Base-by-base conservation (phyloP, 2,888 invertebrate genomes). In the Apodemia zela region DNA sequence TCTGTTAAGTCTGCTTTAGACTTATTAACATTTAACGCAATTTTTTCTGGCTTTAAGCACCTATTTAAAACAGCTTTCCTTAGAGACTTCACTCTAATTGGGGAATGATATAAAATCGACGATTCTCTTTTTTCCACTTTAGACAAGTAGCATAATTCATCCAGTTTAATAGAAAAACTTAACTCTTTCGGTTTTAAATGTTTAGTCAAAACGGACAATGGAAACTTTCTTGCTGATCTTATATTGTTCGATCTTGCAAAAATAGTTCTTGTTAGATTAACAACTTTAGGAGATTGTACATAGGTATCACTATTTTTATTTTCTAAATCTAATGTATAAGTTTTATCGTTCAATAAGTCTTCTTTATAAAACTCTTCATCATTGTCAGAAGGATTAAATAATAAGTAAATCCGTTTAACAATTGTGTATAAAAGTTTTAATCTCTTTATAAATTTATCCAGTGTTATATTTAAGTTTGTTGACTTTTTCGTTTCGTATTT, bases 351-450 rank as follows among this genome's bases (percentile, higher is more conserved):
- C 2, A 70, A 63, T 7, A 69, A 71, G 13, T 78, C 78, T 25
- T 84, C 81, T 35, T 62, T 58, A 13, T 73, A 78, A 64, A 85
- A 81, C 4, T 82, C 75, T 1, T 87, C 84, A 3, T 88, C 85
- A 35, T 77, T 79, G n/a, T 88, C 86, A 62, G 80, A 82, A 0
- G 89, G 89, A 62, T 81, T 80, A 3, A 86, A 73, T 35, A 90
- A 51, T 2, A 68, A 63, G 60, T 85, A 81, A 11, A 90, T 87
- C 76, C 79, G 80, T 18, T 74, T 81, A 0, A 89, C 75, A 60
- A 90, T 66, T 0, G 89, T 89, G 69, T 85, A 89, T 0, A 90
- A 72, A 0, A 91, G 79, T 72, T 87, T 89, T 1, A 90, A 65
- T 1, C 91, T 77, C 66, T 89, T 89, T 13, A 80, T 47, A 0